Percentiles rank a stretch among this genome's conserved stretches.
Evolutionary conservation across 2,888 invertebrate genomes (phyloP).

Genomic region (Drosophila picticornis): DNA sequence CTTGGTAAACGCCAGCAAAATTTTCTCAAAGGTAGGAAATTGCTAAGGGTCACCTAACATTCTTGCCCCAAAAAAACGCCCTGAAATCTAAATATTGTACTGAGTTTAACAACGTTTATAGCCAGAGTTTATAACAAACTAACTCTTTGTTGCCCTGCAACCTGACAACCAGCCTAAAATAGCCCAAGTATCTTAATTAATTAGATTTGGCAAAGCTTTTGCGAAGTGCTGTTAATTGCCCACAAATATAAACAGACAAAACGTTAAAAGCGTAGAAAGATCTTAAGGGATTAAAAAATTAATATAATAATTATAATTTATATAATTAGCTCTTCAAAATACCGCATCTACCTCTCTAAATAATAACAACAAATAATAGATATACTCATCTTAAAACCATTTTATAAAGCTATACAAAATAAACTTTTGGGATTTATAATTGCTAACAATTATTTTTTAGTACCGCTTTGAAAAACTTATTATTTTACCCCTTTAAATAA

Average conservation of each 20-base stretch:
- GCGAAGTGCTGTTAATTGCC: not conserved
- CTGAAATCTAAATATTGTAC: not conserved
- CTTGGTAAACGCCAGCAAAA: conserved; percentile 32
- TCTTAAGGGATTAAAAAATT: not conserved
- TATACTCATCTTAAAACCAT: not conserved
- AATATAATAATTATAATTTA: not conserved
- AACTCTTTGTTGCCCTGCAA: not conserved
- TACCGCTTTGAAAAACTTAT: not conserved
- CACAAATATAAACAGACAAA: not conserved
- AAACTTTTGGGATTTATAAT: not conserved
- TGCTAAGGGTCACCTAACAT: not conserved
- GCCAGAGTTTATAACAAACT: not conserved
- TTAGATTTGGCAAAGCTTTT: not conserved
- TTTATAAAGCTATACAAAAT: not conserved
- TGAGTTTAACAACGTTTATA: not conserved
- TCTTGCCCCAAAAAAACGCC: not conserved
- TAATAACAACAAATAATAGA: not conserved
- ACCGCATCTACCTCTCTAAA: not conserved
- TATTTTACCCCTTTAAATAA: not conserved
- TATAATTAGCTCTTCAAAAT: not conserved
- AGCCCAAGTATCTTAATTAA: not conserved
- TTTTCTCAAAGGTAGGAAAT: not conserved
- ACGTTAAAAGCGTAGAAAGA: not conserved
- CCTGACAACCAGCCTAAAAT: not conserved
- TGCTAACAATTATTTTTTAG: not conserved